Percentiles rank a stretch among this genome's conserved stretches.
phyloP scores from a whole-genome alignment of 2,888 invertebrate genomes.

The Xanthorhoe designata region DNA sequence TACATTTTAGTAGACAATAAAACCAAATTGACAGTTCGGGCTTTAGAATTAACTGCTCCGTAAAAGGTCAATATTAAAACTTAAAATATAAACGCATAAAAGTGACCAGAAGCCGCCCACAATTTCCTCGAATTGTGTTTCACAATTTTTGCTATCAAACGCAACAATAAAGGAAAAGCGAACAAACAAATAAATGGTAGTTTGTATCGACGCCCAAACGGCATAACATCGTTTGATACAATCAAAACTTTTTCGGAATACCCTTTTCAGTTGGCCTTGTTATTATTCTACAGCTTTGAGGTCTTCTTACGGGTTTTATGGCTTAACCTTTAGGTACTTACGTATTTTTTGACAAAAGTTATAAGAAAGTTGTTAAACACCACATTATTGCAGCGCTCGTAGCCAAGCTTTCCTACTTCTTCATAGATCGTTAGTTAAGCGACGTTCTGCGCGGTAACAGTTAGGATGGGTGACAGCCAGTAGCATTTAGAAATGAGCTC shows the following conservation, averaged over 20 bases:
- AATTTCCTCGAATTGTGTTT: conserved; percentile 21
- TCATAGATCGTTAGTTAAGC: too few relatives aligned
- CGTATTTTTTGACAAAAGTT: too few relatives aligned
- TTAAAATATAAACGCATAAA: conserved; percentile 41
- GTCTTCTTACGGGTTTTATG: neutral
- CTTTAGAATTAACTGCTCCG: conserved; percentile 37
- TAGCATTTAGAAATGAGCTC: too few relatives aligned
- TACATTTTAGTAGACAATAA: conserved; percentile 43
- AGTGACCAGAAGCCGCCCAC: conserved; percentile 42
- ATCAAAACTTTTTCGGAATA: conserved; percentile 24
- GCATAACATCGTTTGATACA: conserved; percentile 12
- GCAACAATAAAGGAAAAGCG: conserved; percentile 19
- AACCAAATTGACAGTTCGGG: conserved; percentile 42
- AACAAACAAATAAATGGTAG: conserved; percentile 22
- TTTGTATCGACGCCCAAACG: conserved; percentile 5
- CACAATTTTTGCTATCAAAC: conserved; percentile 27
- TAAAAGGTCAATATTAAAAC: conserved; percentile 39
- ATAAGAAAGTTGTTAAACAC: too few relatives aligned
- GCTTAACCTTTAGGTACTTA: neutral
- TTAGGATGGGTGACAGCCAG: too few relatives aligned
- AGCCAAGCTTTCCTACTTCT: too few relatives aligned
- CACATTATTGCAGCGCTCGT: too few relatives aligned
- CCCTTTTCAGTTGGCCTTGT: conserved; percentile 6
- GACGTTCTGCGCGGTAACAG: too few relatives aligned
- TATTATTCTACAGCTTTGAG: conserved; percentile 8